These are phyloP conservation scores for Daphoenositta chrysoptera DNA, from an alignment of 2,113 vertebrate genomes.

Conservation along the genomic window DNA sequence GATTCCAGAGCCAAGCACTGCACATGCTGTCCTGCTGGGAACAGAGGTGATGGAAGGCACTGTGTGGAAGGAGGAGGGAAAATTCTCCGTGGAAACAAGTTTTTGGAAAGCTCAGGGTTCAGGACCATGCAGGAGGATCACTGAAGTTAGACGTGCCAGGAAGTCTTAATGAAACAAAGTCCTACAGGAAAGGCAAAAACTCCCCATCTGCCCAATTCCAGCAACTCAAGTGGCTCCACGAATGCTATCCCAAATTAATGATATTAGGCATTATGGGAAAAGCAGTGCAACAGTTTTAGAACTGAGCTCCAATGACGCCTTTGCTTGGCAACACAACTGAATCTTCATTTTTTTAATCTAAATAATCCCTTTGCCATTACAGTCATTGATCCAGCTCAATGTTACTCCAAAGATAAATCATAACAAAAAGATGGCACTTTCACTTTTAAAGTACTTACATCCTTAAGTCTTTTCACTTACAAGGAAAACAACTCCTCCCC, in stretches of 20 bases:
- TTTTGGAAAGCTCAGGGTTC: neutral
- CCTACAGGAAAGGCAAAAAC: neutral
- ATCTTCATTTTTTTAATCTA: neutral
- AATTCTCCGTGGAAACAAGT: neutral
- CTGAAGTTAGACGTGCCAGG: neutral
- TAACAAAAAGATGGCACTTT: neutral
- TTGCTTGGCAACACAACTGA: neutral
- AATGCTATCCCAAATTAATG: neutral
- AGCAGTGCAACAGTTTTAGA: neutral
- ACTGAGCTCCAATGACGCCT: neutral
- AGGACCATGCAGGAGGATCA: neutral
- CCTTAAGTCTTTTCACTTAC: neutral
- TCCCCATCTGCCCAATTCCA: neutral
- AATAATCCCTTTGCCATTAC: neutral
- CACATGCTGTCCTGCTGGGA: accelerated
- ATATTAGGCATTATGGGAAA: neutral
- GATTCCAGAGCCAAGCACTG: neutral
- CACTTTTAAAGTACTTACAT: neutral
- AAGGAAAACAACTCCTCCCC: neutral
- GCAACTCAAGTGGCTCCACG: neutral
- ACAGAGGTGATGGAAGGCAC: neutral
- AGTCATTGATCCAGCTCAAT: neutral
- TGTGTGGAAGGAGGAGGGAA: neutral
- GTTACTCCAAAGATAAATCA: neutral
- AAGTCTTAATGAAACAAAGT: neutral